Base-by-base conservation (phyloP, 2,888 invertebrate species). In the Phaedon cochleariae region DNA sequence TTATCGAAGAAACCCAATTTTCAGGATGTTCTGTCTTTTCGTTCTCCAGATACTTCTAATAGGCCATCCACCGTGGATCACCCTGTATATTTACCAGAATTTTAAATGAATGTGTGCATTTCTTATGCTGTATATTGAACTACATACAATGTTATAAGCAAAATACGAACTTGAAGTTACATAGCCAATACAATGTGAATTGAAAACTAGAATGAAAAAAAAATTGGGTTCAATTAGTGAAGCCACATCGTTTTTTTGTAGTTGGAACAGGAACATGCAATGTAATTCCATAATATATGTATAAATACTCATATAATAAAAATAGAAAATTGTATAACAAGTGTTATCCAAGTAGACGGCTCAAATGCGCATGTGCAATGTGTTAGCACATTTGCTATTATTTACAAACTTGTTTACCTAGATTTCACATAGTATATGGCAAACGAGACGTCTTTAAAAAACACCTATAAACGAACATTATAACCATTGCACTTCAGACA, bases 331-430 rank as follows among this genome's bases (percentile, higher is more conserved):
- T 58, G 65, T 68, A 68, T 68, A 68, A 68, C 65, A 53, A 68
- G 59, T 65, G 65, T 55, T 62, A 54, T 59, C 12, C 15, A 41
- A 4, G n/a, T 15, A 41, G 41, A 41, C 41, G 41, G 15, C 41
- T 60, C 49, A 46, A 60, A 37, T 48, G 54, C 58, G 63, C 64
- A 62, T 60, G 59, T 62, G 62, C 63, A 65, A 68, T 62, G 54
- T 53, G 54, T 48, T 58, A 64, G 62, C 64, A 61, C 55, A 41
- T 55, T 55, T n/a, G 41, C 22, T 26, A 45, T 57, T 79, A 80
- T 79, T 68, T 80, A 80, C 80, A 80, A 77, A 77, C 75, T 76
- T 73, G 72, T 75, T 78, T 73, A 73, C 77, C 75, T 79, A 78
- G 77, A 77, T 75, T 76, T 78, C 73, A 76, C 45, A 57, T 12